Base-by-base conservation (phyloP, 2,797 vertebrate species). In the Remorina albescens region DNA sequence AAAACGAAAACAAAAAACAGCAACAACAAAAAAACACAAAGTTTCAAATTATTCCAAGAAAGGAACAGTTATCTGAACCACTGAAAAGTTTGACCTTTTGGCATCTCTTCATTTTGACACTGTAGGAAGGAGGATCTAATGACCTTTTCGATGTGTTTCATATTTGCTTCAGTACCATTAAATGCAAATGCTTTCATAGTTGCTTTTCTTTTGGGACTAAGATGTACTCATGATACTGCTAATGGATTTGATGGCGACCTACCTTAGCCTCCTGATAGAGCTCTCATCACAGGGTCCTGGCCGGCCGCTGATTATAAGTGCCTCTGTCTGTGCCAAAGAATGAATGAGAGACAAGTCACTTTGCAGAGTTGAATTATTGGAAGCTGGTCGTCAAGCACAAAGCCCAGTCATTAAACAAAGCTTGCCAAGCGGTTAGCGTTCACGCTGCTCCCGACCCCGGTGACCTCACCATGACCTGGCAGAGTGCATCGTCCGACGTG, bases 401-500 rank as follows among this genome's bases (percentile, higher is more conserved):
- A 78, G 57, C 59, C 60, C 30, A 26, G 56, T 47, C 25, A 19
- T 84, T 47, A 73, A 28, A 66, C 49, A 66, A 60, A 69, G 63
- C 68, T 67, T 62, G 56, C 63, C 54, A 69, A 84, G 74, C 47
- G 41, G 58, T 82, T 65, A 58, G 63, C 82, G 28, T 82, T 70
- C 77, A 69, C n/a, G 50, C 70, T 36, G 67, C 28, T 85, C 68
- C 54, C 62, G 28, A 5, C 71, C 41, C n/a, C 76, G 8, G 42
- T 86, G 86, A 89, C 87, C 88, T 91, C 42, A 30, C 62, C 55
- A 0, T 77, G 89, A 92, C 84, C 87, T 63, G 59, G 39, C 13
- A 19, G 41, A 76, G 71, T 73, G 60, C n/a, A 65, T 66, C 56
- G 59, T 49, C 78, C 84, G 67, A 25, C 71, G 61, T 68, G 64